These are phyloP conservation scores for Drosophila athabasca DNA, from an alignment of 1,140 invertebrate species.

Conservation along the genomic window DNA sequence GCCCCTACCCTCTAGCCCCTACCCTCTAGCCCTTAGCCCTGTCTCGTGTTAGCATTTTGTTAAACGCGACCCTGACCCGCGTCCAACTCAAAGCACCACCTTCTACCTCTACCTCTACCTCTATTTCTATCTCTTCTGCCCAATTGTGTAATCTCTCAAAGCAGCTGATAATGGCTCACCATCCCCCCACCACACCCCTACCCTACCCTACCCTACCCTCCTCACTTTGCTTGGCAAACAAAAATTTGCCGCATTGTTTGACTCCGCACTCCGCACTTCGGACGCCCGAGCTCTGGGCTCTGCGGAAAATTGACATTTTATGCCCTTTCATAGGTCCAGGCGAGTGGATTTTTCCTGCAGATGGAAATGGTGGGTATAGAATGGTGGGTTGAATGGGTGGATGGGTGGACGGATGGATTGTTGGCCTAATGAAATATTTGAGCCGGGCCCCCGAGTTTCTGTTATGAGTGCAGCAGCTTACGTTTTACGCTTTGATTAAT, in stretches of 20 bases:
- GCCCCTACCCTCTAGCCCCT: background rate
- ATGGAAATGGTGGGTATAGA: background rate
- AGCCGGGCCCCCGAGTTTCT: slow-evolving; percentile 28
- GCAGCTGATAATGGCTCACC: slow-evolving; percentile 73
- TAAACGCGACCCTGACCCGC: slow-evolving; percentile 64
- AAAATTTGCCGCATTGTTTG: slow-evolving; percentile 53
- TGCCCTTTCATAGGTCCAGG: slow-evolving; percentile 48
- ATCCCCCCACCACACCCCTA: background rate
- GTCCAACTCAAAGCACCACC: slow-evolving; percentile 32
- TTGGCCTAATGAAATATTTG: slow-evolving; percentile 66
- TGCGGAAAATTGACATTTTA: slow-evolving; percentile 63
- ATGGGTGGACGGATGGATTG: slow-evolving; percentile 1
- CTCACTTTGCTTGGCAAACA: slow-evolving; percentile 20
- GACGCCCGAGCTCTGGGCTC: slow-evolving; percentile 13
- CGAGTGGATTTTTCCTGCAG: slow-evolving; percentile 16
- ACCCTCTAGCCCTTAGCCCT: slow-evolving; percentile 17
- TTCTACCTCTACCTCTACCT: slow-evolving; percentile 4
- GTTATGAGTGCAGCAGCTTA: slow-evolving; percentile 58
- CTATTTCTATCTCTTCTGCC: background rate
- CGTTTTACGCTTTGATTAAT: slow-evolving; percentile 68
- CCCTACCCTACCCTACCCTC: background rate
- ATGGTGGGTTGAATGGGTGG: too few species aligned
- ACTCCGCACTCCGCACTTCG: background rate
- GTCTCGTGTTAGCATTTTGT: slow-evolving; percentile 67
- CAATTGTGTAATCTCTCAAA: slow-evolving; percentile 62